Percentiles rank a stretch among this genome's conserved stretches.
phyloP scores from a whole-genome alignment of 2,888 invertebrate genomes.

The Poecilobothrus nobilitatus region DNA sequence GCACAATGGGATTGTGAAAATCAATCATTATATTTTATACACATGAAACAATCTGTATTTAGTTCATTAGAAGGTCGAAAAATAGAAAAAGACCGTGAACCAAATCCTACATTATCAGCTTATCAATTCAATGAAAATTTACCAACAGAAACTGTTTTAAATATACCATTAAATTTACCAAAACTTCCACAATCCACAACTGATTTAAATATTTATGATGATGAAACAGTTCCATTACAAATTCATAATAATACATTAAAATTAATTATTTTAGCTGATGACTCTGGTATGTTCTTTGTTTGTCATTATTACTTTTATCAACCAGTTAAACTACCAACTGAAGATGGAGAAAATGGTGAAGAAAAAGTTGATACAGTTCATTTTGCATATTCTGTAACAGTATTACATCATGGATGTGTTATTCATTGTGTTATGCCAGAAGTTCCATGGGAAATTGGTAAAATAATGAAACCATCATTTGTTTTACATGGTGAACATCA shows the following conservation, averaged over 20 bases:
- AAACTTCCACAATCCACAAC: conserved; percentile 50
- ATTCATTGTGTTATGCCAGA: conserved; percentile 75
- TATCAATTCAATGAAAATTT: conserved; percentile 79
- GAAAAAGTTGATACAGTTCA: conserved; percentile 53
- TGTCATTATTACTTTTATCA: conserved; percentile 81
- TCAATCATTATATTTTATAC: conserved; percentile 75
- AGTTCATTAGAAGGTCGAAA: conserved; percentile 56
- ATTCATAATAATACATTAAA: conserved; percentile 76
- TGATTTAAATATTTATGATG: conserved; percentile 62
- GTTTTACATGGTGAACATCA: conserved; percentile 67
- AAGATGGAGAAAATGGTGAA: conserved; percentile 21
- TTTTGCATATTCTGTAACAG: conserved; percentile 75
- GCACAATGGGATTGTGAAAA: conserved; percentile 71
- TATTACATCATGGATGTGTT: conserved; percentile 74
- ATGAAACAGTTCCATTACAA: conserved; percentile 69
- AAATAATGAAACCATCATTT: conserved; percentile 67
- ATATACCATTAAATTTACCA: conserved; percentile 74
- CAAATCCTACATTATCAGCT: conserved; percentile 67
- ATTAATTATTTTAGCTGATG: conserved; percentile 67
- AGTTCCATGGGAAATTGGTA: conserved; percentile 69
- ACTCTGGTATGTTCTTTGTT: conserved; percentile 62
- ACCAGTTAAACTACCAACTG: conserved; percentile 48
- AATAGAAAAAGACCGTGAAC: conserved; percentile 52
- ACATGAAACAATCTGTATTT: conserved; percentile 61
- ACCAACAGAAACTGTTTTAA: conserved; percentile 79